Base-by-base conservation (phyloP, 2,113 vertebrate genomes). In the Pachyramphus minor region DNA sequence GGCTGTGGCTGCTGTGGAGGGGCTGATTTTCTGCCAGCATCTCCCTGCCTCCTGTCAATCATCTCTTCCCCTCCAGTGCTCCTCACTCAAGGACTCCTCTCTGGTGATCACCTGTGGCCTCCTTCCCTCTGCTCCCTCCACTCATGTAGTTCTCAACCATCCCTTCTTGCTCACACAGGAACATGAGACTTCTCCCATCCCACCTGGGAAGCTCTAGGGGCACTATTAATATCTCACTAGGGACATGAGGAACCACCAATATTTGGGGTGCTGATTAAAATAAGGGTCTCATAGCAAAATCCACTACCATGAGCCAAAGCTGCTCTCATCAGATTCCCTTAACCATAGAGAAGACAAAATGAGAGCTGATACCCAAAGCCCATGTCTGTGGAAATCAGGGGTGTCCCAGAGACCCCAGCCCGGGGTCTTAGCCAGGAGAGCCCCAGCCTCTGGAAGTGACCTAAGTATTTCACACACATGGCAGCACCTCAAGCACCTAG, bases 371-470 rank as follows among this genome's bases (percentile, higher is more conserved):
- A 55, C 18, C 6, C 4, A 3, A 76, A 88, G 41, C 3, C 30
- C 1, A 0, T 14, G 21, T 25, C 35, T 4, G 5, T 5, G 2
- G 41, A 58, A 49, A 83, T 9, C 20, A 20, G 52, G 5, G 71
- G 20, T 42, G 39, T 25, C 53, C 75, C 67, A 58, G 20, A 64
- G 60, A 13, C 14, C 53, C 44, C 90, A 73, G 9, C 27, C 21
- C 20, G 11, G 12, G 8, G 5, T 56, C 53, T 33, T 55, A 87
- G 55, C 41, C 79, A 58, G 63, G 37, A 62, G 2, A 78, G 10
- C 18, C 14, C 8, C 58, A 28, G 52, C 23, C 44, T 83, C 71
- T 60, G 47, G 12, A 93, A 83, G 23, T 2, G 2, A 47, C 9
- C 35, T 58, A 66, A 15, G 15, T 25, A 66, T 30, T 63, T 68